Evolutionary conservation across 2,888 invertebrate genomes (phyloP).

Genomic region (Teinopalpus imperialis): DNA sequence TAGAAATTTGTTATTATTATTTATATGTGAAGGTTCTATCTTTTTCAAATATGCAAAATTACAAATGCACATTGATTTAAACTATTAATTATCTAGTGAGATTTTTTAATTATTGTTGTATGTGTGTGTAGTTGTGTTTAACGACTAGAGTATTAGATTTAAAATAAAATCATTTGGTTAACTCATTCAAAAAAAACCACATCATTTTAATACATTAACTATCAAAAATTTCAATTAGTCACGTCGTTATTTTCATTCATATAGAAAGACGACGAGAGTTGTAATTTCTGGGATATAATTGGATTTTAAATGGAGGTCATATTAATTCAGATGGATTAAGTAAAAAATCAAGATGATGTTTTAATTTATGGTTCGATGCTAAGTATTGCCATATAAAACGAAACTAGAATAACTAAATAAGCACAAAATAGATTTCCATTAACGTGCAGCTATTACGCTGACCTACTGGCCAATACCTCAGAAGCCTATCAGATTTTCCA

Average conservation of each 20-base stretch:
- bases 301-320: background rate
- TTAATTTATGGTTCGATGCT: background rate
- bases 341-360: background rate
- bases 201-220: background rate
- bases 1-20: too few relatives aligned
- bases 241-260: background rate
- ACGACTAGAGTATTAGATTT: too few relatives aligned
- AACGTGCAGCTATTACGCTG: slow-evolving; percentile 5
- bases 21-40: too few relatives aligned
- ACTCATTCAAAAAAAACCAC: too few relatives aligned
- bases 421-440: slow-evolving; percentile 11
- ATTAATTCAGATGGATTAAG: slow-evolving; percentile 3
- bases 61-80: too few relatives aligned
- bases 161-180: too few relatives aligned
- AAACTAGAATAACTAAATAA: slow-evolving; percentile 13
- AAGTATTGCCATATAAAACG: slow-evolving; percentile 7
- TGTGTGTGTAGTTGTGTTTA: too few relatives aligned
- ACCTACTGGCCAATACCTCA: slow-evolving; percentile 9
- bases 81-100: too few relatives aligned
- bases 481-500: slow-evolving; percentile 7
- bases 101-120: too few relatives aligned
- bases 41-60: too few relatives aligned
- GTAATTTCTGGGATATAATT: background rate
- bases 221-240: background rate
- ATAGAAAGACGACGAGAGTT: background rate